Percentiles rank a stretch among this genome's conserved stretches.
Evolutionary conservation across 2,888 invertebrate species (phyloP).

Genomic region (Invenusta paracnida): DNA sequence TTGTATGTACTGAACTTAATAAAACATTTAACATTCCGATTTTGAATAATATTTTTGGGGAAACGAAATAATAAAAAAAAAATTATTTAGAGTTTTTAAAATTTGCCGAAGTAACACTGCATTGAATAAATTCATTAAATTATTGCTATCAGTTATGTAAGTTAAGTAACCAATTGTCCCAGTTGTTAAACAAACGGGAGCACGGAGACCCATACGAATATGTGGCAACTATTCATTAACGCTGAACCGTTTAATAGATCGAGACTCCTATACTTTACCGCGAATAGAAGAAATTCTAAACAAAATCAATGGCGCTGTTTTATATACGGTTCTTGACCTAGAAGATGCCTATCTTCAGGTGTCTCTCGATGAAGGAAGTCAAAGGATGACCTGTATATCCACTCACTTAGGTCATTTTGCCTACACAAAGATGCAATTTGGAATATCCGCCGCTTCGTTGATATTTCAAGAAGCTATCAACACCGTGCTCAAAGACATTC

Average conservation of each 20-base stretch:
- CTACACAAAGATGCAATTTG: conserved; percentile 37
- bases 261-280: conserved; percentile 30
- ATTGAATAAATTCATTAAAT: no score
- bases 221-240: conserved; percentile 38
- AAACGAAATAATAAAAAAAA: no score
- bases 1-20: no score
- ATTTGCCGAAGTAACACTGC: no score
- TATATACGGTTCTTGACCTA: conserved; percentile 37
- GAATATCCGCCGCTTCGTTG: conserved; percentile 40
- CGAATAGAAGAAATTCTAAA: conserved; percentile 36
- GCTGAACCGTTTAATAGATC: conserved; percentile 35
- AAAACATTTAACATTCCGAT: no score
- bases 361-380: not conserved
- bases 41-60: no score
- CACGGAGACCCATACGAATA: conserved; percentile 24
- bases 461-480: conserved; percentile 42
- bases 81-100: no score
- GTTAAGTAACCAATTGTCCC: conserved; percentile 35
- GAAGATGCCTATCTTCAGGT: conserved; percentile 39
- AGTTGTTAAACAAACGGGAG: conserved; percentile 29
- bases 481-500: conserved; percentile 39
- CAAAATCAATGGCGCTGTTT: conserved; percentile 20
- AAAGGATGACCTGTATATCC: conserved; percentile 39
- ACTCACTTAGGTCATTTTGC: conserved; percentile 41
- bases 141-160: no score